Conservation (phyloP, 2,888 invertebrate species). For the Meganola albula region DNA sequence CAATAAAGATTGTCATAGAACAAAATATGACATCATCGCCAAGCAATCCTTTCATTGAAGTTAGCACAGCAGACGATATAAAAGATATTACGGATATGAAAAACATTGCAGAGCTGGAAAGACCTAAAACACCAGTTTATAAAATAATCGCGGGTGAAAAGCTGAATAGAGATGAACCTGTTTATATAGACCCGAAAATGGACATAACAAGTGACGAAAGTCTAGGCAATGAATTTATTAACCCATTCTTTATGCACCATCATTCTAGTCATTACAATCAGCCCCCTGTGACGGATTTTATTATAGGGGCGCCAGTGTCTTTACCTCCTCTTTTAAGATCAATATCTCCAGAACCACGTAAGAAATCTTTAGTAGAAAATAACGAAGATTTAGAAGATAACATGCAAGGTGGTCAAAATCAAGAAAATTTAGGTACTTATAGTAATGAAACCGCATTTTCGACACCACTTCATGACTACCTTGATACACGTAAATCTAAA, state of each 20-base stretch:
- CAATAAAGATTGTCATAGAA: constrained; percentile 48
- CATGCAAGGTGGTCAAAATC: constrained; percentile 11
- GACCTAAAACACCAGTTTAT: constrained; percentile 64
- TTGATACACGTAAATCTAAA: constrained; percentile 21
- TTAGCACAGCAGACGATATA: constrained; percentile 29
- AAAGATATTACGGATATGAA: constrained; percentile 40
- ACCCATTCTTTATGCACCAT: constrained; percentile 58
- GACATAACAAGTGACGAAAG: constrained; percentile 36
- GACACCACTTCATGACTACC: constrained; percentile 31
- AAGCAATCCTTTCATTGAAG: constrained; percentile 47
- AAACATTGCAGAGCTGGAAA: constrained; percentile 22
- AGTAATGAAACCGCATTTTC: constrained; percentile 30
- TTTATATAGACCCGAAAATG: constrained; percentile 40
- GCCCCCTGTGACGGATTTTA: constrained; percentile 58
- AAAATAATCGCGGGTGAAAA: constrained; percentile 58
- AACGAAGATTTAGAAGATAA: constrained; percentile 18
- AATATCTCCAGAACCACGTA: constrained; percentile 48
- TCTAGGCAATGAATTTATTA: constrained; percentile 51
- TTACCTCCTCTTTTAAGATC: constrained; percentile 55
- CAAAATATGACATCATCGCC: constrained; percentile 28
- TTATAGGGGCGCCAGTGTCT: constrained; percentile 73
- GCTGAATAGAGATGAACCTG: constrained; percentile 40
- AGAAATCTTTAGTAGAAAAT: constrained; percentile 43
- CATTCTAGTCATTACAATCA: constrained; percentile 33
- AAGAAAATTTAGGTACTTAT: constrained; percentile 14